Evolutionary conservation across 2,888 invertebrate genomes (phyloP), one percentile per base, ranked within the genome.

Genomic region (Colletes collaris): DNA sequence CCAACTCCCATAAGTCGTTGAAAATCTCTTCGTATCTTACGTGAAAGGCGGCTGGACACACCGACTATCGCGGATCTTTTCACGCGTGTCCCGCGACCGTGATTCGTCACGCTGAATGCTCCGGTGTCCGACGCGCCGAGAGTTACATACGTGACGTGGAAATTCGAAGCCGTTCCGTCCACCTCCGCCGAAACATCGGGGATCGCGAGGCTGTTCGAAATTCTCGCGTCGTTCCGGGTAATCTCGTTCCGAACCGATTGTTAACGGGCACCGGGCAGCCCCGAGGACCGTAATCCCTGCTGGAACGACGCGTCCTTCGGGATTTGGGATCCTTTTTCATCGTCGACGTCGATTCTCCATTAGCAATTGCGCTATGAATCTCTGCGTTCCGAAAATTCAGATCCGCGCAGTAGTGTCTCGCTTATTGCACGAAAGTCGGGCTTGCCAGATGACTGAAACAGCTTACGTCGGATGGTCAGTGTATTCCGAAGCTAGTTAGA

Each of bases 1-100:
- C 49, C 56, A 70, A 58, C 70, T 78, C 66, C 69, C 76, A 59
- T 79, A 86, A 83, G 85, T 86, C 76, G 81, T 75, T 86, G 86
- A 77, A 86, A 85, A 86, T 83, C 86, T 86, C 76, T 66, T 71
- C 78, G 86, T 78, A 80, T 74, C 77, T 82, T 62, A 50, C 44
- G 46, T 75, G 70, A 71, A 83, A 81, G 76, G 68, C 76, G 62
- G 69, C 63, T 67, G 64, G 69, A 66, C 63, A 85, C 76, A 85
- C 80, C 13, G 81, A 67, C 78, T 74, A 27, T 65, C 65, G 76
- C 58, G 62, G 73, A 73, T 73, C 76, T 82, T 83, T 85, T 86
- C 86, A 85, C 86, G 84, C 81, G 84, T 83, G 81, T 81, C 71
- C 56, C 67, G 66, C 69, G 79, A 70, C 62, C 77, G 79, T 73